Conservation (phyloP, 2,888 invertebrate species). For the Rhagium mordax region DNA sequence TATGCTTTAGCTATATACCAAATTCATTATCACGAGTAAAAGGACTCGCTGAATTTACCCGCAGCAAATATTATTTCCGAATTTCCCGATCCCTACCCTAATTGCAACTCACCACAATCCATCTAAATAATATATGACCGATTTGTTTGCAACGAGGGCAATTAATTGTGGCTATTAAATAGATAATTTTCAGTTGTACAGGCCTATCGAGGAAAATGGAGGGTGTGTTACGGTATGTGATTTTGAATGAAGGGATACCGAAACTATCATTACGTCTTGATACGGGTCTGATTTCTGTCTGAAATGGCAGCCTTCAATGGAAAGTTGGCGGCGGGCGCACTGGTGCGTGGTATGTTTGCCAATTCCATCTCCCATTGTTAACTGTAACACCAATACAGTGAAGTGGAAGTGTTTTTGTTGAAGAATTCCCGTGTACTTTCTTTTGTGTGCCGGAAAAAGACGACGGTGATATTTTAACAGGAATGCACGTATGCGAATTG, state of each 20-base stretch:
- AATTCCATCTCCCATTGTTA: slow-evolving; percentile 32
- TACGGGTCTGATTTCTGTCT: slow-evolving; percentile 37
- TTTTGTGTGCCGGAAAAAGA: too few relatives aligned
- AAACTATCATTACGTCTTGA: slow-evolving; percentile 35
- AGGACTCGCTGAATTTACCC: too few relatives aligned
- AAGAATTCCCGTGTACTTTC: too few relatives aligned
- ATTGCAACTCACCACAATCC: too few relatives aligned
- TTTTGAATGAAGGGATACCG: slow-evolving; percentile 34
- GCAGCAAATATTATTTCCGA: too few relatives aligned
- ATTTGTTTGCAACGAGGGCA: not conserved
- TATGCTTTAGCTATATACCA: too few relatives aligned
- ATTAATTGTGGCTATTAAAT: slow-evolving; percentile 2
- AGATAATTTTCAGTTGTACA: slow-evolving; percentile 3
- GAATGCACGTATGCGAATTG: too few relatives aligned
- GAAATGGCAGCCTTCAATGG: slow-evolving; percentile 27
- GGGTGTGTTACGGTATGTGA: slow-evolving; percentile 38
- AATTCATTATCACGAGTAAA: too few relatives aligned
- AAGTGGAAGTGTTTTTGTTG: not conserved
- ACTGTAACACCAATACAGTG: slow-evolving; percentile 17
- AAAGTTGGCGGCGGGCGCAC: slow-evolving; percentile 15
- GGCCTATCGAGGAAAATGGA: slow-evolving; percentile 24
- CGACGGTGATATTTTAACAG: too few relatives aligned
- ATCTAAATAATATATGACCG: not conserved
- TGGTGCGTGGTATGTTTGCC: slow-evolving; percentile 35
- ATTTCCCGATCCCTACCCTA: too few relatives aligned